Conservation (phyloP, 2,113 vertebrate genomes). For the Oxyura jamaicensis region DNA sequence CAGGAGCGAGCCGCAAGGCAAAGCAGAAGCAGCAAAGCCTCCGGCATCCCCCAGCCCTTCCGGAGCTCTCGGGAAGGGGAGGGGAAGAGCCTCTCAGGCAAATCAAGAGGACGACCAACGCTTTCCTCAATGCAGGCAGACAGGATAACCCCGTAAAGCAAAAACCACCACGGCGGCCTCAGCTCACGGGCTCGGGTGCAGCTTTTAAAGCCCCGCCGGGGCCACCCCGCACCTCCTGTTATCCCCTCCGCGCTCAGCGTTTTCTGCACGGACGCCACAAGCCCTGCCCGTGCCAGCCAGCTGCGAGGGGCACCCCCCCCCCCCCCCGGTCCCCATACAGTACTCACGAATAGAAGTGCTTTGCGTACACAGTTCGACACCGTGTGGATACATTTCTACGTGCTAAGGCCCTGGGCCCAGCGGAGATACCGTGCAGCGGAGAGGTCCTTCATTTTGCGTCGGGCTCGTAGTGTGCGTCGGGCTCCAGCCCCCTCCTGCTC, state of each 20-base stretch:
- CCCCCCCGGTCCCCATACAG: neutral
- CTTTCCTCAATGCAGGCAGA: neutral
- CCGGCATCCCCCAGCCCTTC: neutral
- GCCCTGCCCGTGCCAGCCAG: neutral
- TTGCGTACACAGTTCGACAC: neutral
- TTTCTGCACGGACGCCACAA: neutral
- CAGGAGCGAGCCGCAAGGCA: accelerated
- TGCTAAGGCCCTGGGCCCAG: neutral
- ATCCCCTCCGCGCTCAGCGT: neutral
- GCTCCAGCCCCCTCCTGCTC: neutral
- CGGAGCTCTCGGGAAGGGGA: neutral
- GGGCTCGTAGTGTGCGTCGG: neutral
- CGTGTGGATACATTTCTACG: neutral
- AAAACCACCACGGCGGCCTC: neutral
- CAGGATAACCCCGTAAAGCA: neutral
- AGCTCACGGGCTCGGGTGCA: neutral
- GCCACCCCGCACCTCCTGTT: neutral
- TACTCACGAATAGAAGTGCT: slow-evolving; percentile 38
- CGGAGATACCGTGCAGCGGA: neutral
- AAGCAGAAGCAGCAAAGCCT: neutral
- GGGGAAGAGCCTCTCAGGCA: neutral
- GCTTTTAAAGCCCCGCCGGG: neutral
- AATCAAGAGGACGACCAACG: neutral
- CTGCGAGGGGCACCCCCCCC: neutral
- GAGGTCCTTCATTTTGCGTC: slow-evolving; percentile 9